Conservation (phyloP, 2,113 vertebrate genomes). For the Sinosuthora webbiana region DNA sequence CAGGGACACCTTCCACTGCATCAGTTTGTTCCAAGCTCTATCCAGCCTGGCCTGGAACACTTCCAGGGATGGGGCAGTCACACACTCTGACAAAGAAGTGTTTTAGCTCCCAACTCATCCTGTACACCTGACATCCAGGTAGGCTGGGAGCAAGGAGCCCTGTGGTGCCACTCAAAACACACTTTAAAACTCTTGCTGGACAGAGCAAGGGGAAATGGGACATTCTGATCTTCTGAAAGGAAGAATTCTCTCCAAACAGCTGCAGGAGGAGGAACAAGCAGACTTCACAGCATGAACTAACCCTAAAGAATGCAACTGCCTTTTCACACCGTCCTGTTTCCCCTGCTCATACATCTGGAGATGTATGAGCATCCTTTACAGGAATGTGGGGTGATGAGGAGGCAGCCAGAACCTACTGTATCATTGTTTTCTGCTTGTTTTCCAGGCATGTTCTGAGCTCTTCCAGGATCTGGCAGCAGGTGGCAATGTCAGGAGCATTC, state of each 20-base stretch:
- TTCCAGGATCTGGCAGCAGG: slow-evolving; percentile 82
- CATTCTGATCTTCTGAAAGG: not conserved
- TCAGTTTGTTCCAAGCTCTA: not conserved
- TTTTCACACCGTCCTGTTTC: not conserved
- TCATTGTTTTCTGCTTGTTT: slow-evolving; percentile 77
- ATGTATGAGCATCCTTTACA: not conserved
- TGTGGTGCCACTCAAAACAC: not conserved
- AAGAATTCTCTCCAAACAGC: not conserved
- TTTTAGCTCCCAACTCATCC: not conserved
- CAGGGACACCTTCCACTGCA: not conserved
- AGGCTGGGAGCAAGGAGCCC: not conserved
- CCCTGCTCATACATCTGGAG: not conserved
- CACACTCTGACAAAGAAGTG: not conserved
- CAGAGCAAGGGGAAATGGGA: not conserved
- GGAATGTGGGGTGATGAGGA: not conserved
- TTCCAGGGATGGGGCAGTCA: not conserved
- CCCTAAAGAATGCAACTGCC: not conserved
- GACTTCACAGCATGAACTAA: not conserved
- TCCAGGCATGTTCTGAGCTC: slow-evolving; percentile 80
- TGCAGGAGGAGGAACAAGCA: not conserved
- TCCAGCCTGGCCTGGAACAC: not conserved
- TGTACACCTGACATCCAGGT: not conserved
- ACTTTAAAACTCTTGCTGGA: not conserved
- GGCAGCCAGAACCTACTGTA: slow-evolving; percentile 81
- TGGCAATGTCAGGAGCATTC: slow-evolving; percentile 77